Base-by-base conservation (phyloP, 2,113 vertebrate species). In the Ia io region DNA sequence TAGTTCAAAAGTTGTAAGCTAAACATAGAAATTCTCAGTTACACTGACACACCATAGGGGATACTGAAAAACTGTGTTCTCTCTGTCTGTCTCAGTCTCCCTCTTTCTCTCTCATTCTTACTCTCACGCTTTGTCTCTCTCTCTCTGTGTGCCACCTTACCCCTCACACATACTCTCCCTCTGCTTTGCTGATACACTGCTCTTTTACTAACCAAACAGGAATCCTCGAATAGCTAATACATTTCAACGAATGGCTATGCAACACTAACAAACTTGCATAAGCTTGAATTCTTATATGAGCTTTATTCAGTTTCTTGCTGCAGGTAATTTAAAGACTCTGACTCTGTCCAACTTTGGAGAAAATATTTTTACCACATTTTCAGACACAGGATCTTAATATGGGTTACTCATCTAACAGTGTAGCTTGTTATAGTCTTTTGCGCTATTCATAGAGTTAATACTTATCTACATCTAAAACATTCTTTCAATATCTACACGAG, bases 231-330 rank as follows among this genome's bases (percentile, higher is more conserved):
- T 71, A 92, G 35, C 22, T 82, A 82, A 84, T 63, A 32, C 0
- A 23, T 80, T 93, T 93, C 61, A 92, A 80, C 37, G 93, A 78
- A 65, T 87, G 25, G 2, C 35, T 74, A 28, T 37, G 2, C 5
- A 86, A 14, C n/a, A n/a, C n/a, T n/a, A n/a, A n/a, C n/a, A n/a
- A n/a, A n/a, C n/a, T n/a, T n/a, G n/a, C n/a, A n/a, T n/a, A n/a
- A n/a, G n/a, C 44, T 88, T 82, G 5, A 37, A 77, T 82, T 76
- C 40, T 87, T 96, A n/a, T n/a, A 37, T 88, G 80, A 88, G 14
- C 0, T 12, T 96, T 74, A 88, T 71, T 82, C 12, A 59, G 0
- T 35, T 78, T 80, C 35, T 80, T 87, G 42, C 17, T 67, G 22
- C 12, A 16, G 76, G 47, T 20, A 84, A 35, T 70, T 79, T 90